Conservation (phyloP, 2,888 invertebrate genomes). For the Brachypterus glaber region DNA sequence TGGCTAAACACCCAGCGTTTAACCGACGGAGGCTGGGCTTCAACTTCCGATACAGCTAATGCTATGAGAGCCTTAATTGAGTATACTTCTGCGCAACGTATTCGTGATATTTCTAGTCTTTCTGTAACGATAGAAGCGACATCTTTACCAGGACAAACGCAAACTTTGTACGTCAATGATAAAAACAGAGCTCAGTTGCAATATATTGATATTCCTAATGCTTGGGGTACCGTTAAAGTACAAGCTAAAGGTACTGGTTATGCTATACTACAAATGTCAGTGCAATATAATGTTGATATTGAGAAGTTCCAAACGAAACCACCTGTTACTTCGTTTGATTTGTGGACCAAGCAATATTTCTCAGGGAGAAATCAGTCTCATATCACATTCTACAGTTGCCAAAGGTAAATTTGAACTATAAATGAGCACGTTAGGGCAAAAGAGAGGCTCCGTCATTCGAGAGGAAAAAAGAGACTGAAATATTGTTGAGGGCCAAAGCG, state of each 20-base stretch:
- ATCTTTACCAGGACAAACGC: conserved; percentile 58
- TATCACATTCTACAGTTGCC: conserved; percentile 77
- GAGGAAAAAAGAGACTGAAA: too few relatives aligned
- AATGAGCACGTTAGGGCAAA: too few relatives aligned
- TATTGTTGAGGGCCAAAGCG: too few relatives aligned
- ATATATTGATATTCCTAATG: conserved; percentile 75
- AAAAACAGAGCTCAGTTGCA: conserved; percentile 72
- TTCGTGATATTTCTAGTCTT: conserved; percentile 70
- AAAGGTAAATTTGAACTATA: conserved; percentile 57
- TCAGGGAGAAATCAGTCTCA: conserved; percentile 91
- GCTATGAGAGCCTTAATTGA: conserved; percentile 84
- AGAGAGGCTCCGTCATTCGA: too few relatives aligned
- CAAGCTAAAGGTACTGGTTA: conserved; percentile 90
- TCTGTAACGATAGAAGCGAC: conserved; percentile 77
- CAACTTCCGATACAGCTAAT: conserved; percentile 68
- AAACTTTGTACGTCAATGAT: conserved; percentile 58
- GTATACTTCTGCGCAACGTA: conserved; percentile 74
- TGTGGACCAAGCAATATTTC: conserved; percentile 64
- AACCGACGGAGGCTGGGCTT: conserved; percentile 62
- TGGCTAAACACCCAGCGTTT: conserved; percentile 85
- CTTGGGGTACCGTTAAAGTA: conserved; percentile 91
- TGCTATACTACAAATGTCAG: conserved; percentile 87
- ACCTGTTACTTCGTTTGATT: conserved; percentile 69
- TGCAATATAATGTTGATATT: conserved; percentile 84
- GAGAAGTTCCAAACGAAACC: conserved; percentile 76